A percentile compares a stretch with the other conserved stretches of the same genome.
These are phyloP conservation scores for Myrmecophaga tridactyla DNA, from an alignment of 2,113 vertebrate species.

Conservation along the genomic window DNA sequence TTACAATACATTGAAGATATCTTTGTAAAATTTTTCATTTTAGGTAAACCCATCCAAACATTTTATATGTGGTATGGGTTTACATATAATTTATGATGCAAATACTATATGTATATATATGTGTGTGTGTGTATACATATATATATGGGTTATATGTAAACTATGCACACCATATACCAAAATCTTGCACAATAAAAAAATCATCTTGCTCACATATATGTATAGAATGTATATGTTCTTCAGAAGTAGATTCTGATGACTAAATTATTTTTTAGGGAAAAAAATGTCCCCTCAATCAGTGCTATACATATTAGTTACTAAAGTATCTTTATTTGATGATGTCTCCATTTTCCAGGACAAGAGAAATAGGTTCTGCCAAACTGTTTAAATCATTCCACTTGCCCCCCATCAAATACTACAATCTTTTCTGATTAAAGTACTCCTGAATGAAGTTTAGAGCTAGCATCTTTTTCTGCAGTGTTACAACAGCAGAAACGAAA, in stretches of 20 bases:
- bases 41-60: conserved; percentile 60
- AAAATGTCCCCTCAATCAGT: conserved; percentile 3
- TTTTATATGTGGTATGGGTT: conserved; percentile 14
- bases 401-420: neutral
- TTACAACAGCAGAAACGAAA: neutral
- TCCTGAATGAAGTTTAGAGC: conserved; percentile 33
- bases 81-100: neutral
- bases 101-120: neutral
- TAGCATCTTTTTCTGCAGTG: neutral
- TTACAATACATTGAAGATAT: conserved; percentile 70
- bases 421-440: conserved; percentile 9
- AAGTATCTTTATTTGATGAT: conserved; percentile 21
- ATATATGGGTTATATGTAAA: neutral
- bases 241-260: conserved; percentile 44
- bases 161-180: neutral
- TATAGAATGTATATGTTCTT: conserved; percentile 30
- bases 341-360: conserved; percentile 28
- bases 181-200: conserved; percentile 30
- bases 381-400: conserved; percentile 14
- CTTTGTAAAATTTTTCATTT: conserved; percentile 63
- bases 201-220: neutral
- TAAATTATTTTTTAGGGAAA: conserved; percentile 31
- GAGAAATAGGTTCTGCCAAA: neutral
- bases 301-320: conserved; percentile 25
- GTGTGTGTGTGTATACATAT: neutral